These are phyloP conservation scores for Myiotriccus ornatus DNA, from an alignment of 2,797 vertebrate species.

Conservation along the genomic window DNA sequence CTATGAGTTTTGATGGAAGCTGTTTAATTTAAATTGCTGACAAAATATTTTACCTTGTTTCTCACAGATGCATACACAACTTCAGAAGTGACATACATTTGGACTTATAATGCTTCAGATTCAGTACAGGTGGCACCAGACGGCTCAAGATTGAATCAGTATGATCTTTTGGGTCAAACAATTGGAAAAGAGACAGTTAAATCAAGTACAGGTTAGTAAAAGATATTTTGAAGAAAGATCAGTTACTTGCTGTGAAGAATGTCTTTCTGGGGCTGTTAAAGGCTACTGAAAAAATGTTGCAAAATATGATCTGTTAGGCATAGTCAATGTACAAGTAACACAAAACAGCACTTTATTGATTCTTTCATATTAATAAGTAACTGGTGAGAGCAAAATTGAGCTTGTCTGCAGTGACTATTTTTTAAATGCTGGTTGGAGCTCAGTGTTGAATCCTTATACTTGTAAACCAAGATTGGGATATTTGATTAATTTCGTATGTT, in stretches of 20 bases:
- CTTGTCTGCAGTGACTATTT: background rate
- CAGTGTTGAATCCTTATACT: background rate
- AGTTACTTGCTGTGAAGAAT: background rate
- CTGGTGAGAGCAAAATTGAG: background rate
- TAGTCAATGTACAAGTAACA: background rate
- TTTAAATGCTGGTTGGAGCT: background rate
- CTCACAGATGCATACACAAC: slow-evolving; percentile 91
- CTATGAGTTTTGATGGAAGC: background rate
- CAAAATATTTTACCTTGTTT: background rate
- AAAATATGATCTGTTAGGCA: background rate
- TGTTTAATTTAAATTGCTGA: background rate
- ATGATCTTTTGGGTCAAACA: slow-evolving; percentile 90
- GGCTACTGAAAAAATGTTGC: background rate
- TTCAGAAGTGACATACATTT: slow-evolving; percentile 93
- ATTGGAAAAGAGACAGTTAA: slow-evolving; percentile 91
- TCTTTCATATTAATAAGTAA: background rate
- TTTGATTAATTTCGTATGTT: background rate
- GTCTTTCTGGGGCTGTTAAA: background rate
- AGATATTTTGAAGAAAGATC: background rate
- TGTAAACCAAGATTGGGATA: background rate
- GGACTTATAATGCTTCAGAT: slow-evolving; percentile 88
- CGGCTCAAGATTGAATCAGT: slow-evolving; percentile 92
- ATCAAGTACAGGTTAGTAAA: slow-evolving; percentile 91
- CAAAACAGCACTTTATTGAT: background rate
- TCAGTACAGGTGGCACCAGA: slow-evolving; percentile 92